Evolutionary conservation across 2,888 invertebrate species (phyloP).

Genomic region (Cantharis nigra): DNA sequence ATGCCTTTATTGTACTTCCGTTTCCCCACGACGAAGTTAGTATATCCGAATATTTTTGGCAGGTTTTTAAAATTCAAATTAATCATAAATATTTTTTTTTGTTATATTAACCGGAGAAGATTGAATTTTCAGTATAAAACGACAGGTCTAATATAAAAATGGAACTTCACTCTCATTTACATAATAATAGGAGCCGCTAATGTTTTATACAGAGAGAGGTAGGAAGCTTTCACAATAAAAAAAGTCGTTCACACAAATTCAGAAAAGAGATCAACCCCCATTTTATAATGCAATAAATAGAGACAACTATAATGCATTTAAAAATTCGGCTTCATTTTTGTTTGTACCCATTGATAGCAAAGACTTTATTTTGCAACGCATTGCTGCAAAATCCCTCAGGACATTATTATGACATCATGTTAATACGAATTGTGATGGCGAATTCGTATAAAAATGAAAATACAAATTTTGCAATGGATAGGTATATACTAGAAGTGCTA

Average conservation of each 20-base stretch:
- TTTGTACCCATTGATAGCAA: constrained; percentile 4
- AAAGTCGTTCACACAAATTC: constrained; percentile 16
- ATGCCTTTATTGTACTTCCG: background rate
- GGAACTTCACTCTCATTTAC: constrained; percentile 30
- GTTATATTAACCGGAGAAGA: constrained; percentile 21
- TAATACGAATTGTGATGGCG: constrained; percentile 11
- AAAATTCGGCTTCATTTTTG: background rate
- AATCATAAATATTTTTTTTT: constrained; percentile 20
- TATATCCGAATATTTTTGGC: background rate
- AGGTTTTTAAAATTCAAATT: constrained; percentile 17
- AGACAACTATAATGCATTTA: background rate
- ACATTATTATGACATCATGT: constrained; percentile 22
- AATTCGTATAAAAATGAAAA: constrained; percentile 11
- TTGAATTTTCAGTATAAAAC: constrained; percentile 27
- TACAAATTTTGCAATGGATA: background rate
- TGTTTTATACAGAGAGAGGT: constrained; percentile 26
- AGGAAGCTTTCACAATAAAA: constrained; percentile 14
- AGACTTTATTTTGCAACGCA: constrained; percentile 21
- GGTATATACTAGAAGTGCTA: background rate
- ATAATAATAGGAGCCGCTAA: constrained; percentile 32
- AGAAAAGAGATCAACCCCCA: constrained; percentile 7
- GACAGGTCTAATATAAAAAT: constrained; percentile 30
- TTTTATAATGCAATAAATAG: background rate
- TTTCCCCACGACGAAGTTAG: background rate
- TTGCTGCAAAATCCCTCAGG: constrained; percentile 15